Evolutionary conservation across 2,888 invertebrate species (phyloP).

Genomic region (Nomada ruficornis): DNA sequence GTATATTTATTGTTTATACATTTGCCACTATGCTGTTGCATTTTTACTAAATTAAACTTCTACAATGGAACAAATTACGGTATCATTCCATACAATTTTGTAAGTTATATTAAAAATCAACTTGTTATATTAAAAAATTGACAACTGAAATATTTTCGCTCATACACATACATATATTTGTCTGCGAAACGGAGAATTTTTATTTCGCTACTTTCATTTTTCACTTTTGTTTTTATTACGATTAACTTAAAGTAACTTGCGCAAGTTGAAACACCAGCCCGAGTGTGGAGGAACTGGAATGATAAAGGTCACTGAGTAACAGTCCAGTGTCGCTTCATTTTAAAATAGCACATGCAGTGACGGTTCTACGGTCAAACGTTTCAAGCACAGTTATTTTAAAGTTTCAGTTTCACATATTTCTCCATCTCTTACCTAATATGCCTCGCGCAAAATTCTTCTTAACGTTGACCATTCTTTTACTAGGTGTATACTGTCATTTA

Average conservation of each 20-base stretch:
- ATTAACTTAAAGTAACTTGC: not conserved
- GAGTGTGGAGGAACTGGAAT: not conserved
- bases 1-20: too few relatives aligned
- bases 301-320: slow-evolving; percentile 8
- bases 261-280: not conserved
- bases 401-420: not conserved
- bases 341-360: slow-evolving; percentile 16
- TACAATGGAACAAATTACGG: too few relatives aligned
- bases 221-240: not conserved
- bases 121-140: too few relatives aligned
- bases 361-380: not conserved
- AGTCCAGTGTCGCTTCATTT: slow-evolving; percentile 5
- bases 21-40: too few relatives aligned
- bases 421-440: slow-evolving; percentile 26
- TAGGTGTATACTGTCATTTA: slow-evolving; percentile 41
- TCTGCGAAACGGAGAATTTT: too few relatives aligned
- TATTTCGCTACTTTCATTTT: too few relatives aligned
- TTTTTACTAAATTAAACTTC: too few relatives aligned
- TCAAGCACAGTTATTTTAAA: slow-evolving; percentile 10
- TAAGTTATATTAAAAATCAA: too few relatives aligned
- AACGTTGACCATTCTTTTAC: slow-evolving; percentile 16
- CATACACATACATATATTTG: too few relatives aligned
- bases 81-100: too few relatives aligned
- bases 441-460: not conserved
- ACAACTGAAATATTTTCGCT: too few relatives aligned